Conservation (phyloP, 2,113 vertebrate genomes). For the Lates calcarifer region DNA sequence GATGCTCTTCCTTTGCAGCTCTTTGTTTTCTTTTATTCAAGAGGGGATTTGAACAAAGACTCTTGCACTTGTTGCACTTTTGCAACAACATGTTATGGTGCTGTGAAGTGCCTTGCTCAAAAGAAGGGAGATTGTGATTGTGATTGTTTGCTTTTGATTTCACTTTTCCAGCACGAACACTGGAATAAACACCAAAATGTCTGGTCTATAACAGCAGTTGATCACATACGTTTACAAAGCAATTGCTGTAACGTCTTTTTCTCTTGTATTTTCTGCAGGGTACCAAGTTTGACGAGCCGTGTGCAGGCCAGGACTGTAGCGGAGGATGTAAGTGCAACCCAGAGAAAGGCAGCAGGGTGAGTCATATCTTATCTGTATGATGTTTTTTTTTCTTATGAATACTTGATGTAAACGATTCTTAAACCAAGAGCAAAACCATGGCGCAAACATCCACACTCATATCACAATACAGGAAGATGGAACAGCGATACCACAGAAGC, state of each 20-base stretch:
- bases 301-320: slow-evolving; percentile 88
- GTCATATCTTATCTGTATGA: not conserved
- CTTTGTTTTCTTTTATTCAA: not conserved
- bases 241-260: not conserved
- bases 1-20: not conserved
- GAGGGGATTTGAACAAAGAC: not conserved
- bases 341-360: slow-evolving; percentile 92
- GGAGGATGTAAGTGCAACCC: slow-evolving; percentile 87
- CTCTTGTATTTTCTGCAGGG: slow-evolving; percentile 78
- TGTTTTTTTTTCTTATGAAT: not conserved
- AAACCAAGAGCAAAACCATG: too few species aligned
- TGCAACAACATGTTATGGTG: not conserved
- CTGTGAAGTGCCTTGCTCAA: too few species aligned
- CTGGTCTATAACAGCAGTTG: not conserved
- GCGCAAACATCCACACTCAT: too few species aligned
- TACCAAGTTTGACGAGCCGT: slow-evolving; percentile 81
- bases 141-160: too few species aligned
- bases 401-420: too few species aligned
- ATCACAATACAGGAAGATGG: too few species aligned
- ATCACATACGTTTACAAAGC: not conserved
- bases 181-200: not conserved
- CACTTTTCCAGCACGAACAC: too few species aligned
- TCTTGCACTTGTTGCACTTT: too few species aligned
- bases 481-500: too few species aligned
- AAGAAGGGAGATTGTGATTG: too few species aligned